Percentiles rank a stretch among this genome's conserved stretches.
phyloP scores from a whole-genome alignment of 1,140 invertebrate genomes.

The Ruditapes philippinarum region DNA sequence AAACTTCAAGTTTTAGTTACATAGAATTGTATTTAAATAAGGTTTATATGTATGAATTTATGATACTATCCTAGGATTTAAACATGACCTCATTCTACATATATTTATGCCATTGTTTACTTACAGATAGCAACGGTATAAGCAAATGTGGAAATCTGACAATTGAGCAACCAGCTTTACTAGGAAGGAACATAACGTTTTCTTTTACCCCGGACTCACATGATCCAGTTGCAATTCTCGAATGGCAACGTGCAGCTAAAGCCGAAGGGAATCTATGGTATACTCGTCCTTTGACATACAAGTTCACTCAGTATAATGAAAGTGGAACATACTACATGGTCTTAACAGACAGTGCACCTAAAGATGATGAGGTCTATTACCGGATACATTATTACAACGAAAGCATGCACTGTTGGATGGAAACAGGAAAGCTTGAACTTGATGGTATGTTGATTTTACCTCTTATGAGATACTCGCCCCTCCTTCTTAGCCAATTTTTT shows the following conservation, averaged over 20 bases:
- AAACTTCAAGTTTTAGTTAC: no score
- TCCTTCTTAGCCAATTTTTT: no score
- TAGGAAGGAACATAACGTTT: background rate
- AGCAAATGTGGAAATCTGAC: background rate
- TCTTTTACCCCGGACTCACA: background rate
- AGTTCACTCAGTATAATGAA: background rate
- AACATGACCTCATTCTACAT: no score
- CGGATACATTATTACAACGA: background rate
- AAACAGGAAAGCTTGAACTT: background rate
- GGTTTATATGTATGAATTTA: no score
- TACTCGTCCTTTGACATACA: background rate
- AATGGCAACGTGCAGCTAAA: background rate
- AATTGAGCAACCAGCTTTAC: background rate
- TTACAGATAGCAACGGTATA: no score
- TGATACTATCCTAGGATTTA: no score
- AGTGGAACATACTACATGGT: background rate
- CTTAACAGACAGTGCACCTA: background rate
- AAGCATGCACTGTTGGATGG: background rate
- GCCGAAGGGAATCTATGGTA: background rate
- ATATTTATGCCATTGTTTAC: background rate
- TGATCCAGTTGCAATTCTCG: background rate
- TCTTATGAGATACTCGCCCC: no score
- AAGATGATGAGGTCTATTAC: background rate
- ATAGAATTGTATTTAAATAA: no score
- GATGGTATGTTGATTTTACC: no score